Base-by-base conservation (phyloP, 2,113 vertebrate genomes). In the Percopsis transmontana region DNA sequence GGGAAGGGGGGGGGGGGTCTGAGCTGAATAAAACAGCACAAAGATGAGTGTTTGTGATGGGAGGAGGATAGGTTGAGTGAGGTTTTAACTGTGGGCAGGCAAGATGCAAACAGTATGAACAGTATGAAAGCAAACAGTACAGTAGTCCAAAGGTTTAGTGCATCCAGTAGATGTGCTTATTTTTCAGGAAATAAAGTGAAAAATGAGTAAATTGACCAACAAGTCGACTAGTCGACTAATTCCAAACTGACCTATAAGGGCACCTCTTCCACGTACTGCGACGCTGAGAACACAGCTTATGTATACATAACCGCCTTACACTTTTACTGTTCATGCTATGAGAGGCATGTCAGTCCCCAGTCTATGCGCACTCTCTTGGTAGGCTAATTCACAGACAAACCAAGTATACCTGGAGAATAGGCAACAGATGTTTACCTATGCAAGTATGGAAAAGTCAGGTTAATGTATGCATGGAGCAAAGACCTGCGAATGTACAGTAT, bases 201-300 rank as follows among this genome's bases (percentile, higher is more conserved):
- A 33, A 33, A 33, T 33, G 8, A 33, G 27, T 33, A 1, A 33
- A 33, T 33, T 33, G 27, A 33, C 27, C 27, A 6, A 33, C 27
- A 6, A 33, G 27, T 33, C 27, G 8, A 33, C 27, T 33, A 33
- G 27, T 33, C 27, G 8, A 7, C 27, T 33, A 33, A 5, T 33
- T n/a, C n/a, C n/a, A 7, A 33, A 33, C 27, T 7, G 8, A 33
- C 27, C 27, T 33, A 33, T 7, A 33, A 33, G 8, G 27, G 27
- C 27, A 27, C 27, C 8, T 33, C 27, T 33, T 33, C 27, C 27
- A 33, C 27, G 27, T 33, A 33, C 27, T 33, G 27, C 74, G 74
- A 86, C 16, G 50, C 76, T 54, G 27, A 58, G 5, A 74, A 67
- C 58, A 60, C 15, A 58, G 24, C 68, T 76, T 74, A 79, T 85